Conservation (phyloP, 1,140 invertebrate genomes). For the Platyura marginata region DNA sequence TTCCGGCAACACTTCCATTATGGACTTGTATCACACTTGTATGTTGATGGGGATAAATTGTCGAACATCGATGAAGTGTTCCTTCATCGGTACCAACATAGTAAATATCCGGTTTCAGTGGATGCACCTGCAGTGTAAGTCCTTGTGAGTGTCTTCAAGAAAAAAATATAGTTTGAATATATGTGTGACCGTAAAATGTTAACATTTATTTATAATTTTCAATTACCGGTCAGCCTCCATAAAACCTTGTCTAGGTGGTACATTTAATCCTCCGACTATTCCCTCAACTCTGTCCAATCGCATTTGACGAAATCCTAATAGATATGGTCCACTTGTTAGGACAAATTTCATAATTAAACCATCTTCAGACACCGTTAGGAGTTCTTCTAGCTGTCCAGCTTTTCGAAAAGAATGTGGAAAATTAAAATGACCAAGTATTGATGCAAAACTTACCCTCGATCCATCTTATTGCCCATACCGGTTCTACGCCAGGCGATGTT, state of each 20-base stretch:
- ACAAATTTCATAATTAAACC: conserved; percentile 34
- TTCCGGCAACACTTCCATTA: conserved; percentile 53
- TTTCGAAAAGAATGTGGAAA: not conserved
- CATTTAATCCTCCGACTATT: conserved; percentile 32
- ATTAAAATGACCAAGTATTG: no score
- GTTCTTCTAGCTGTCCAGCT: conserved; percentile 15
- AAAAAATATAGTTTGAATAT: no score
- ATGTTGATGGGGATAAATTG: conserved; percentile 39
- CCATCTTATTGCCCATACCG: conserved; percentile 43
- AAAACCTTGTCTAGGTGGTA: conserved; percentile 5
- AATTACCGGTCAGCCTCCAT: no score
- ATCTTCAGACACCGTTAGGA: conserved; percentile 33
- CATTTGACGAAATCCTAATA: conserved; percentile 35
- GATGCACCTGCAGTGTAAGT: conserved; percentile 43
- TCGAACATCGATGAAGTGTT: conserved; percentile 56
- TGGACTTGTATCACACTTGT: conserved; percentile 58
- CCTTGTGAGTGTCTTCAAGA: conserved; percentile 35
- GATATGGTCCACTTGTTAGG: conserved; percentile 19
- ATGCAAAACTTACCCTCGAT: conserved; percentile 15
- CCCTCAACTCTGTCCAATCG: conserved; percentile 37
- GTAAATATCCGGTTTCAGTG: conserved; percentile 41
- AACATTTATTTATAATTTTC: no score
- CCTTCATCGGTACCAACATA: conserved; percentile 71
- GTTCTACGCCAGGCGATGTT: conserved; percentile 37
- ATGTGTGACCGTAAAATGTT: no score